Evolutionary conservation across 1,140 invertebrate species (phyloP), one percentile per base, ranked within the genome.

Genomic region (honey bee (Apis mellifera)): DNA sequence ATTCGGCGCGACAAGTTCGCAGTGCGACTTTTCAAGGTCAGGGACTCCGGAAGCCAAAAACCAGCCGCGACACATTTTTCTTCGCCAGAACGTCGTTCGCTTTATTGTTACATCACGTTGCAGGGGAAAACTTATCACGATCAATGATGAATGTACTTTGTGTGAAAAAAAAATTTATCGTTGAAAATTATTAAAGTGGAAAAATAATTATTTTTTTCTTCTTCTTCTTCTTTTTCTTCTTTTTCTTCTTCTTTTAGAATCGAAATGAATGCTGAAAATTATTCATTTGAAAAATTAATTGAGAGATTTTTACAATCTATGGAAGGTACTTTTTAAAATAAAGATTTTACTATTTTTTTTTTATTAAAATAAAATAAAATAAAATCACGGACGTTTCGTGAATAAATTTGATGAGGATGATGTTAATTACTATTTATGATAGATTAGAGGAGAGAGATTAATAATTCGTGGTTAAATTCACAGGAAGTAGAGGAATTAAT

Each of bases 81-180:
- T 50, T 65, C 21, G 65, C 79, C 75, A 71, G 83, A 86, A 78
- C 2, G 81, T 85, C 83, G 75, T 79, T 65, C 64, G 17, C 17
- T 19, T 17, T 79, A 9, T 64, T 71, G 76, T 89, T 88, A 71
- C 69, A 74, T 90, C 84, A 87, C 78, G 83, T 87, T 80, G 83
- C 84, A 73, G 74, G 15, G 85, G 79, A 60, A 66, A 84, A 87
- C 77, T 86, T 90, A 77, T 54, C 15, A 13, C 57, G 75, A 83
- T 87, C 87, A 77, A 89, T 87, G 85, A 15, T 5, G 66, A 19
- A 50, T 71, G 65, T 59, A 12, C 4, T 21, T 11, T 13, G 9
- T 4, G 66, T 23, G 11, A 26, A 23, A 8, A 19, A 55, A 7
- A 42, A 42, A 42, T 42, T 42, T 42, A 42, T 42, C 9, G 5